A percentile compares a stretch with the other conserved stretches of the same genome.
Conservation (phyloP, 2,113 vertebrate genomes). For the Centropristis striata region DNA sequence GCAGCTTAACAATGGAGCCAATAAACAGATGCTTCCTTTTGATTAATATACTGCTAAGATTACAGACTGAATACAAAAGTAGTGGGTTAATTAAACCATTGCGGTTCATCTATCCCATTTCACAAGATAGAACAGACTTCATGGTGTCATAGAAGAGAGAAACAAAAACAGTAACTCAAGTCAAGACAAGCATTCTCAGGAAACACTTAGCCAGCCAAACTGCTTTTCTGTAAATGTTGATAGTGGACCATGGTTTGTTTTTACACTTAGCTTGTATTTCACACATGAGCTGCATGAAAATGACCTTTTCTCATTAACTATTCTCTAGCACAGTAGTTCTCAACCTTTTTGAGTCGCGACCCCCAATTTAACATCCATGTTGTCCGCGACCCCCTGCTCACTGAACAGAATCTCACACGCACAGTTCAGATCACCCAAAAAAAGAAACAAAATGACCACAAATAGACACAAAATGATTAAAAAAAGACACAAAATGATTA, state of each 20-base stretch:
- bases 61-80: slow-evolving; percentile 34
- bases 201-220: slow-evolving; percentile 9
- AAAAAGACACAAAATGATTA: too few species aligned
- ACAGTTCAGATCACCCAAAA: too few species aligned
- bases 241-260: slow-evolving; percentile 40
- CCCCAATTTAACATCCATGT: too few species aligned
- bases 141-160: background rate
- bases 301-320: background rate
- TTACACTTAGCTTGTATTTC: slow-evolving; percentile 14
- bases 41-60: slow-evolving; percentile 42
- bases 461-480: too few species aligned
- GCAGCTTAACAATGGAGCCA: slow-evolving; percentile 46
- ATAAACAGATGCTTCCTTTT: slow-evolving; percentile 42
- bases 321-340: too few species aligned
- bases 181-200: slow-evolving; percentile 13
- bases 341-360: too few species aligned
- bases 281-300: slow-evolving; percentile 2
- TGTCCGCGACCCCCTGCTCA: too few species aligned
- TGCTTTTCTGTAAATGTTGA: slow-evolving; percentile 34
- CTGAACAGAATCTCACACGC: too few species aligned
- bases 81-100: background rate
- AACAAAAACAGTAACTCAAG: slow-evolving; percentile 18
- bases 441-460: too few species aligned
- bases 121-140: slow-evolving; percentile 8
- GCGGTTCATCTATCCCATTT: background rate